Conservation (phyloP, 2,797 vertebrate species). For the Spinibarbus caldwelli region DNA sequence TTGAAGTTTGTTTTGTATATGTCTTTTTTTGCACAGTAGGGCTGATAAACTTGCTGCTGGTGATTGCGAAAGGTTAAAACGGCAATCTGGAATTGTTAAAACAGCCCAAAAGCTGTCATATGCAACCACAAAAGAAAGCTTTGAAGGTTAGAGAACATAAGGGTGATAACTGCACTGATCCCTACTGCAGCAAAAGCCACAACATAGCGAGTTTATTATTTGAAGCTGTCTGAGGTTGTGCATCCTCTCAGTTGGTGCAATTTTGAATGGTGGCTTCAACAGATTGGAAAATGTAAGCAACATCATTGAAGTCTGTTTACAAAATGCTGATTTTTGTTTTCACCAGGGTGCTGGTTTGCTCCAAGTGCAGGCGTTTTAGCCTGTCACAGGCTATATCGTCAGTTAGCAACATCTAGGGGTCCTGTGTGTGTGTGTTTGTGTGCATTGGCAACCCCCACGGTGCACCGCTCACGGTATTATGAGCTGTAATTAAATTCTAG, state of each 20-base stretch:
- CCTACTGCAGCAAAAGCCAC: conserved; percentile 12
- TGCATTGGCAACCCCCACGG: neutral
- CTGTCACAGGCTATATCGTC: conserved; percentile 24
- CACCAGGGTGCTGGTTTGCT: neutral
- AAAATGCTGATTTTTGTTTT: conserved; percentile 42
- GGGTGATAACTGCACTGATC: neutral
- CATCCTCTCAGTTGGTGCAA: neutral
- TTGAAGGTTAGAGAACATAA: conserved; percentile 25
- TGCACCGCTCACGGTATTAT: conserved; percentile 6
- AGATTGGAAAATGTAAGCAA: conserved; percentile 7
- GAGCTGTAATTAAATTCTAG: conserved; percentile 22
- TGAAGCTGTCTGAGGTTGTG: conserved; percentile 1
- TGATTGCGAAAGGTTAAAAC: conserved; percentile 15
- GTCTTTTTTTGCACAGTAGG: neutral
- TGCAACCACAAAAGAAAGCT: conserved; percentile 8
- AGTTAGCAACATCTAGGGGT: conserved; percentile 22
- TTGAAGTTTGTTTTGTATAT: neutral
- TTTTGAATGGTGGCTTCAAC: conserved; percentile 28
- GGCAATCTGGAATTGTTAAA: neutral
- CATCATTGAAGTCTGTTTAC: conserved; percentile 26
- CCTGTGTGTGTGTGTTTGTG: conserved; percentile 7
- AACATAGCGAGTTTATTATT: conserved; percentile 32
- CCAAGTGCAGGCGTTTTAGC: conserved; percentile 3
- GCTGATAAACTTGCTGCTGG: neutral
- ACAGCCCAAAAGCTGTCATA: conserved; percentile 11